A percentile compares a stretch with the other conserved stretches of the same genome.
These are phyloP conservation scores for Tetanocera ferruginea DNA, from an alignment of 2,888 invertebrate species.

Conservation along the genomic window DNA sequence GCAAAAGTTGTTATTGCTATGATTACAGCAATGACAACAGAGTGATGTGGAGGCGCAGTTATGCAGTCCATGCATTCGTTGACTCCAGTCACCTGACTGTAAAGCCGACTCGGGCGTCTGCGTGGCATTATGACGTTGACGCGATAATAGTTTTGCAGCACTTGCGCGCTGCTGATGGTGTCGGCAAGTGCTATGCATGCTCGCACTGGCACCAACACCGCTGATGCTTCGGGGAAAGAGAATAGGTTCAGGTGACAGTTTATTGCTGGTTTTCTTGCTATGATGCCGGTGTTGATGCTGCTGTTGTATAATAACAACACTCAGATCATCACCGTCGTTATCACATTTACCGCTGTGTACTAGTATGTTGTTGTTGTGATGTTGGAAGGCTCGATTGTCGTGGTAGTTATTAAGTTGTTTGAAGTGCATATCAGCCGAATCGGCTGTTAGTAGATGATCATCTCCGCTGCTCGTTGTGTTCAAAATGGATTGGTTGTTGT, in stretches of 20 bases:
- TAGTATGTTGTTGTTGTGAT: constrained; percentile 59
- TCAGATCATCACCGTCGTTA: constrained; percentile 50
- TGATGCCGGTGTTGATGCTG: constrained; percentile 24
- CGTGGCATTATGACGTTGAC: constrained; percentile 65
- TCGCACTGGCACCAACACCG: constrained; percentile 5
- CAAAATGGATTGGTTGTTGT: constrained; percentile 62
- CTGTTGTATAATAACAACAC: constrained; percentile 60
- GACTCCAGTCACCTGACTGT: constrained; percentile 43
- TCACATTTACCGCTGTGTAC: constrained; percentile 46
- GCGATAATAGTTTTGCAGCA: constrained; percentile 33
- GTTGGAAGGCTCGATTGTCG: constrained; percentile 68
- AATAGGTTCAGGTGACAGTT: constrained; percentile 41
- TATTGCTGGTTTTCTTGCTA: constrained; percentile 39
- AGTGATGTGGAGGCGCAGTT: constrained; percentile 39
- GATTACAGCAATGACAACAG: constrained; percentile 44
- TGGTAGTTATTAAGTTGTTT: constrained; percentile 58
- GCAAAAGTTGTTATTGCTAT: constrained; percentile 40
- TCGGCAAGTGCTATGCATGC: constrained; percentile 41
- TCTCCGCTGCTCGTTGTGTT: constrained; percentile 63
- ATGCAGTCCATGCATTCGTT: constrained; percentile 14
- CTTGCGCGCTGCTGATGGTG: constrained; percentile 47
- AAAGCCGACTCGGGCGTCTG: constrained; percentile 57
- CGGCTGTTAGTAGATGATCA: constrained; percentile 64
- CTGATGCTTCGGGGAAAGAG: constrained; percentile 12
- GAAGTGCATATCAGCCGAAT: constrained; percentile 62